These are phyloP conservation scores for Eufriesea mexicana DNA, from an alignment of 1,140 invertebrate species.

Conservation along the genomic window DNA sequence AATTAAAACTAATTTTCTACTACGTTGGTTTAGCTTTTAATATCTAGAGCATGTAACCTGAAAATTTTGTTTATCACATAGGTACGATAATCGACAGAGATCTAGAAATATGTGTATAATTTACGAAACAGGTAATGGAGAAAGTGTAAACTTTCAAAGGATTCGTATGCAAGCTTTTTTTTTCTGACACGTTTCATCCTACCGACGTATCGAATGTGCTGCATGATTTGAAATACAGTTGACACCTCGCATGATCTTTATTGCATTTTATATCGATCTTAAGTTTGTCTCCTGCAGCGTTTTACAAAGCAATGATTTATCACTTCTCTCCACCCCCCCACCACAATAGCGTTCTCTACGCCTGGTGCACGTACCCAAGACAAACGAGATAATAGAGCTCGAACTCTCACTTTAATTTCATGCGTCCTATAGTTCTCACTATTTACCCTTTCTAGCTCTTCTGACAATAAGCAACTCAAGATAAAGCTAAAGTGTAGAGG, in stretches of 20 bases:
- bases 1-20: not conserved
- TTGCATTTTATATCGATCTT: slow-evolving; percentile 44
- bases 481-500: slow-evolving; percentile 83
- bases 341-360: slow-evolving; percentile 25
- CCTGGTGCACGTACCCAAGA: slow-evolving; percentile 51
- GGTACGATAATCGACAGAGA: not conserved
- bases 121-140: slow-evolving; percentile 44
- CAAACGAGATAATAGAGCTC: slow-evolving; percentile 31
- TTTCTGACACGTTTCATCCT: slow-evolving; percentile 69
- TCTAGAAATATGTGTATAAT: not conserved
- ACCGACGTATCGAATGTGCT: slow-evolving; percentile 32
- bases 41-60: not conserved
- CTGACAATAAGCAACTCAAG: slow-evolving; percentile 79
- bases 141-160: slow-evolving; percentile 8
- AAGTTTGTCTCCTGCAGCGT: slow-evolving; percentile 43
- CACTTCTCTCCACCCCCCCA: not conserved
- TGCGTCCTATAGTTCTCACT: slow-evolving; percentile 66
- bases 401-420: slow-evolving; percentile 41
- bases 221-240: slow-evolving; percentile 56
- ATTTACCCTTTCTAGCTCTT: slow-evolving; percentile 74
- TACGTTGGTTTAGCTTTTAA: not conserved
- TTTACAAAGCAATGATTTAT: slow-evolving; percentile 32
- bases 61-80: not conserved
- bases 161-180: slow-evolving; percentile 75
- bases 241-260: slow-evolving; percentile 58